Base-by-base conservation (phyloP, 2,888 invertebrate species). In the Oxytorus armatus region DNA sequence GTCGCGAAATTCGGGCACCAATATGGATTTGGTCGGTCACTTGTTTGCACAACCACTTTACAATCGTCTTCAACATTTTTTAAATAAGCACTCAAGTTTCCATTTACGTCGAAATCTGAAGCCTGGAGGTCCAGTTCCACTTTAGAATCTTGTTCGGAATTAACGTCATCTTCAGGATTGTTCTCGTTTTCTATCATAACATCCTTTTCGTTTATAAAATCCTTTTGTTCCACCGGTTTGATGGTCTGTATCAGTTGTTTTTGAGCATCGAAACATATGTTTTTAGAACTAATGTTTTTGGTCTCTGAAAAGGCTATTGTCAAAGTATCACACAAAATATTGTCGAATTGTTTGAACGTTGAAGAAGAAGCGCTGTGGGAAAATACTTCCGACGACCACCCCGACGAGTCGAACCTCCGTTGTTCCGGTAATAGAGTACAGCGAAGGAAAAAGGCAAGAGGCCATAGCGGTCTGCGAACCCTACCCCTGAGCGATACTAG, bases 1-100 rank as follows among this genome's bases (percentile, higher is more conserved):
- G 3, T 23, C 3, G 57, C 33, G n/a, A 79, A 72, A 29, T 39
- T 10, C 3, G 65, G 49, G 61, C 76, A 72, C 53, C 57, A 53
- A 25, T 76, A 79, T 14, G 66, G 29, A 29, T 29, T 29, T 29
- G 29, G 29, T 29, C 29, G 29, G 29, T 29, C 29, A 3, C 5
- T 5, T 3, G 29, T 29, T 29, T 29, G 29, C 29, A 33, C 14
- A n/a, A 29, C 39, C 3, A 33, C 8, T 36, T 3, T 68, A 39
- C 51, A 39, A 2, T 61, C 42, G 18, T 61, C 51, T 36, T 36
- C 7, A 29, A 70, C 36, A 10, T 61, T n/a, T n/a, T 53, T 11
- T 21, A 69, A 7, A 21, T 47, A 59, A 29, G 69, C 36, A 3
- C 5, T 51, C 7, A 51, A 18, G 1, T 21, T 66, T n/a, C 21